Base-by-base conservation (phyloP, 2,797 vertebrate species). In the Malacoctenus gilli region DNA sequence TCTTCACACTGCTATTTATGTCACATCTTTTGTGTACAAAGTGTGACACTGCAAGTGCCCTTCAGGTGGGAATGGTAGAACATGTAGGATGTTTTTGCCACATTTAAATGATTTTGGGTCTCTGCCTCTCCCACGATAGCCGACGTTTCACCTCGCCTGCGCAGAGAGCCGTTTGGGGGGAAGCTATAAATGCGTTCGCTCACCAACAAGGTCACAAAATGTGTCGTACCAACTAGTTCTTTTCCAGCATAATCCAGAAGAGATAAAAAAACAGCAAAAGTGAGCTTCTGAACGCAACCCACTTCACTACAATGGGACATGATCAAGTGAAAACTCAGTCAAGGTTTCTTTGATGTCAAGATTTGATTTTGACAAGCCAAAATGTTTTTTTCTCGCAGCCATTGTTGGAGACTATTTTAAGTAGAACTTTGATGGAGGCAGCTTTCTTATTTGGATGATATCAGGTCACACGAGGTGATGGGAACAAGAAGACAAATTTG, bases 361-460 rank as follows among this genome's bases (percentile, higher is more conserved):
- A 38, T 32, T 41, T 11, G 20, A 8, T 30, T 39, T 31, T 34
- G 41, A 31, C 34, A 36, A 20, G 23, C 8, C 25, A 9, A 31
- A 8, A 4, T 62, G 12, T 35, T 4, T 12, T 20, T 19, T 5
- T 34, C 43, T 8, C 18, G 7, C 4, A 31, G 2, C 13, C n/a
- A 15, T 18, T 12, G 6, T 3, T 21, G 14, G 23, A 35, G 39
- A 14, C 12, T 5, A 38, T 34, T 49, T 25, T 38, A 30, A 20
- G 8, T 25, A 3, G 3, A 14, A 4, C 8, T 22, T 2, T 31
- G 35, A 41, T n/a, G 16, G 3, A 16, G 16, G 14, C 13, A 4
- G 12, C 9, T 30, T 62, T 36, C n/a, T 67, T 13, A 46, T 19
- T 28, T 47, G 41, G 48, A 61, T 6, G 10, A 23, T 52, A 57